These are phyloP conservation scores for Drosophila azteca DNA, from an alignment of 1,140 invertebrate genomes.

Conservation along the genomic window DNA sequence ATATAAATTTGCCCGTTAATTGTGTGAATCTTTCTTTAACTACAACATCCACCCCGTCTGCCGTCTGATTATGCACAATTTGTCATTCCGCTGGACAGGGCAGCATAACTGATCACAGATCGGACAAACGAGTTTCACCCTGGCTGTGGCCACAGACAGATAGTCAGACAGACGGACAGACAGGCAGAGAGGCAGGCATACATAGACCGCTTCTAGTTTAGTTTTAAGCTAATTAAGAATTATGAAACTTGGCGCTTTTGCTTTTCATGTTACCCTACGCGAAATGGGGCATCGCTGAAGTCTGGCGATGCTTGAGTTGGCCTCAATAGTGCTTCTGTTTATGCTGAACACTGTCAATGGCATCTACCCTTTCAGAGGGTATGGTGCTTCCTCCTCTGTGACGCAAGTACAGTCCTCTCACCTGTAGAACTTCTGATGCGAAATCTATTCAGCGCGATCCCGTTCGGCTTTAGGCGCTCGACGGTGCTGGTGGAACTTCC, in stretches of 20 bases:
- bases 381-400: constrained; percentile 22
- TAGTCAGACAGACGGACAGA: not conserved
- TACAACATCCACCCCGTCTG: constrained; percentile 24
- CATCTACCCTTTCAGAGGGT: not conserved
- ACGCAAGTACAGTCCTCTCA: constrained; percentile 20
- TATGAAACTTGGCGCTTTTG: constrained; percentile 58
- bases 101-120: constrained; percentile 27
- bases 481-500: constrained; percentile 47
- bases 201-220: constrained; percentile 53
- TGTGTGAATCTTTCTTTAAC: constrained; percentile 53
- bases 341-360: no score
- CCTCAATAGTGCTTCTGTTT: no score
- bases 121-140: constrained; percentile 52
- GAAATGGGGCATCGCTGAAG: constrained; percentile 14
- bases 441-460: constrained; percentile 36
- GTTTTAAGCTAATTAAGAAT: constrained; percentile 52
- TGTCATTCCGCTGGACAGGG: constrained; percentile 46
- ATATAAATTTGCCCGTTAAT: constrained; percentile 56
- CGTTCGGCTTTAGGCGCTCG: constrained; percentile 23
- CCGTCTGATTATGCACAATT: constrained; percentile 59
- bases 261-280: constrained; percentile 33
- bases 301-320: not conserved
- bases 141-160: not conserved
- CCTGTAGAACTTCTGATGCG: constrained; percentile 16
- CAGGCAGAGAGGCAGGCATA: not conserved